Evolutionary conservation across 2,113 vertebrate genomes (phyloP), one percentile per base, ranked within the genome.

Genomic region (Ctenodactylus gundi): DNA sequence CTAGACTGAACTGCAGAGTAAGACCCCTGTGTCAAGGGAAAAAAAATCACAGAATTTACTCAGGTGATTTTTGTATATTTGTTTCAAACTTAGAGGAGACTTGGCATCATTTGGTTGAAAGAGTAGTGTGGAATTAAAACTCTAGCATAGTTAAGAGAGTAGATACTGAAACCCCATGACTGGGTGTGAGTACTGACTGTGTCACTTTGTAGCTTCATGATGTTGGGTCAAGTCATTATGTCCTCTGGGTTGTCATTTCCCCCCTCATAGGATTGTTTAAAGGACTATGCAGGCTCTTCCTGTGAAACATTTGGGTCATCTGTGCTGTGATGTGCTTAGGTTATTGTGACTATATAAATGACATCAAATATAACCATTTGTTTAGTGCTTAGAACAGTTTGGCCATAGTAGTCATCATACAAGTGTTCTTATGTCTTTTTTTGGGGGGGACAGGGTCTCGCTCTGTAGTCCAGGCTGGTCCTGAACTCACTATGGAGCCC

Each of bases 41-140:
- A n/a, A n/a, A n/a, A n/a, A n/a, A n/a, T n/a, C n/a, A 83, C 39
- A 76, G 12, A 72, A 34, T 29, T 84, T 83, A 17, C 46, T 83
- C 25, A 94, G 41, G 53, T 88, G 8, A 64, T 64, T 92, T 91
- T 85, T 81, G 46, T 73, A 17, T n/a, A 73, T 75, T 83, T 80
- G 41, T 73, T 67, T 57, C 68, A 94, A 85, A 60, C 15, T 78
- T 88, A 7, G 80, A 55, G 73, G 53, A 81, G n/a, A 62, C 65
- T 68, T 83, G 58, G 31, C 75, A 88, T 85, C 41, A 55, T 80
- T 20, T 89, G 34, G 57, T 91, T 92, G 51, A 46, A 88, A 85
- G 83, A 80, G 25, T 80, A 36, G 65, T 18, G 4, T 88, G 31
- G 36, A 67, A 86, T 60, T 85, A 87, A 81, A 58, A 41, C 68